A percentile compares a stretch with the other conserved stretches of the same genome.
These are phyloP conservation scores for Anomalospiza imberbis DNA, from an alignment of 2,797 vertebrate genomes.

Conservation along the genomic window DNA sequence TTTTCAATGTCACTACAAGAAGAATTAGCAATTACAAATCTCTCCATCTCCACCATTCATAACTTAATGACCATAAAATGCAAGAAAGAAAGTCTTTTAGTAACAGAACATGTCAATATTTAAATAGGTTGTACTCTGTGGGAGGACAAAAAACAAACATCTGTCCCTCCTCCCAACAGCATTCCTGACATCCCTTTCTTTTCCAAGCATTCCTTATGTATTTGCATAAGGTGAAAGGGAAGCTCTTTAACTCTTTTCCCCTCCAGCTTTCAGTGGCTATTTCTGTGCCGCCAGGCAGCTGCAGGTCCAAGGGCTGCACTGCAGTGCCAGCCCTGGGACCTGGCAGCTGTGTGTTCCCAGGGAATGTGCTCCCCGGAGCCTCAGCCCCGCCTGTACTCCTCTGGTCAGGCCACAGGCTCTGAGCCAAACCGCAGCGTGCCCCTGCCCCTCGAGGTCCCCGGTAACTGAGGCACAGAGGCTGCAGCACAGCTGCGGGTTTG, in stretches of 20 bases:
- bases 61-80: background rate
- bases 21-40: background rate
- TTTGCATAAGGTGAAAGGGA: slow-evolving; percentile 21
- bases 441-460: rapidly evolving
- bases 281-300: background rate
- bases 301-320: background rate
- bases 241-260: slow-evolving; percentile 8
- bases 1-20: background rate
- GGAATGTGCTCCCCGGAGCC: background rate
- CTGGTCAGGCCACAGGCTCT: background rate
- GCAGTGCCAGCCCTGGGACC: background rate
- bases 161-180: background rate
- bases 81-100: background rate
- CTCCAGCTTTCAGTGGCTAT: background rate
- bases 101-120: slow-evolving; percentile 48
- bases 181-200: background rate
- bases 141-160: slow-evolving; percentile 49
- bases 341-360: background rate
- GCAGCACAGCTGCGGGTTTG: background rate
- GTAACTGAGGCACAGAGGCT: background rate
- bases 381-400: rapidly evolving
- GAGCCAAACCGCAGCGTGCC: background rate
- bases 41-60: background rate
- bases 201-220: background rate
- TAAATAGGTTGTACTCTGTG: slow-evolving; percentile 22